Conservation (phyloP, 2,888 invertebrate species). For the Nineta flava region DNA sequence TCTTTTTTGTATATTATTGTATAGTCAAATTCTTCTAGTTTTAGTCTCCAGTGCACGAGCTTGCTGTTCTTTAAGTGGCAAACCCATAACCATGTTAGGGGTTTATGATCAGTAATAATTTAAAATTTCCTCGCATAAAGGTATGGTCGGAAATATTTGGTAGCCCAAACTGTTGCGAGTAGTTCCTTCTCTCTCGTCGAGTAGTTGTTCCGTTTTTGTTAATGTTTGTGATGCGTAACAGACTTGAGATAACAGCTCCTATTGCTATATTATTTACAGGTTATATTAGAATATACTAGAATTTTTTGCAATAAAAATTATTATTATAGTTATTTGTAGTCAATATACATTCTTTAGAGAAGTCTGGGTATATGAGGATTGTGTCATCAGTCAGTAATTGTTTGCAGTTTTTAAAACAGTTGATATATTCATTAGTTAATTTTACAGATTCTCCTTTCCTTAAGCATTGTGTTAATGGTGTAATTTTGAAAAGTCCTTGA, state of each 20-base stretch:
- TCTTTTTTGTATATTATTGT: slow-evolving; percentile 19
- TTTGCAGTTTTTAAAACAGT: neutral
- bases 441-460: neutral
- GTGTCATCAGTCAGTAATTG: neutral
- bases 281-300: slow-evolving; percentile 16
- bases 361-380: neutral
- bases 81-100: slow-evolving; percentile 12
- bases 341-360: neutral
- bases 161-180: slow-evolving; percentile 21
- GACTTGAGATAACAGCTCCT: slow-evolving; percentile 14
- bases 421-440: neutral
- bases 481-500: slow-evolving; percentile 19
- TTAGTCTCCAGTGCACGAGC: slow-evolving; percentile 18
- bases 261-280: too few species aligned
- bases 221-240: slow-evolving; percentile 21
- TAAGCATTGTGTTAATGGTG: slow-evolving; percentile 7
- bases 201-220: slow-evolving; percentile 22
- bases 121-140: slow-evolving; percentile 21
- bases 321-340: neutral
- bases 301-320: slow-evolving; percentile 17
- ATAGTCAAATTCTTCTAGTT: slow-evolving; percentile 20
- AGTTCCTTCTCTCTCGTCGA: slow-evolving; percentile 22
- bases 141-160: slow-evolving; percentile 22
- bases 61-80: slow-evolving; percentile 18
- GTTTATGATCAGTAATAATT: slow-evolving; percentile 21